A percentile compares a stretch with the other conserved stretches of the same genome.
Evolutionary conservation across 2,113 vertebrate genomes (phyloP).

Genomic region (Cichladusa arquata): DNA sequence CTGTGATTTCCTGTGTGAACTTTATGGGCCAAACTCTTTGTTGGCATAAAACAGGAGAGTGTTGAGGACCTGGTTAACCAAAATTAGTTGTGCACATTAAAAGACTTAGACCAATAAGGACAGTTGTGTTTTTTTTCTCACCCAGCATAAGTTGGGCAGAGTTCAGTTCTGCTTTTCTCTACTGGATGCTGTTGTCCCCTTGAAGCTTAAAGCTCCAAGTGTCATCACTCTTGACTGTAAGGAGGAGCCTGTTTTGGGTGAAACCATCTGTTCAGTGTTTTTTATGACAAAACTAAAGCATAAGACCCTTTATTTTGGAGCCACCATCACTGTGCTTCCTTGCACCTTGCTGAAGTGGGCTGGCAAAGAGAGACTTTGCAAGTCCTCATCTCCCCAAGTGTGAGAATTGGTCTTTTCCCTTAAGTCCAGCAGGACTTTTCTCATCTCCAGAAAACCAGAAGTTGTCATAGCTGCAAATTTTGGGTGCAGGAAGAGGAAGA

Average conservation of each 20-base stretch:
- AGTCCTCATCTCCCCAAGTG: fast-evolving
- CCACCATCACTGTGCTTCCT: not conserved
- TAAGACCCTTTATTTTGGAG: not conserved
- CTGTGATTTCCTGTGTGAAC: not conserved
- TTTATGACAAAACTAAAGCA: not conserved
- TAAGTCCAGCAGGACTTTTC: not conserved
- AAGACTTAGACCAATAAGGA: not conserved
- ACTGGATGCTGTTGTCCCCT: not conserved
- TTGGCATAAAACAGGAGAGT: not conserved
- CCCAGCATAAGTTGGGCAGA: not conserved
- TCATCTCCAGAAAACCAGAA: not conserved
- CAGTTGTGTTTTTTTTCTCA: not conserved
- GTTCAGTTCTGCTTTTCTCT: not conserved
- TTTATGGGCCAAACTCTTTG: not conserved
- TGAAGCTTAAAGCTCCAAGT: not conserved
- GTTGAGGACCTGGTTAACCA: not conserved
- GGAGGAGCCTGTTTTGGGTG: not conserved
- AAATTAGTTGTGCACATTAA: not conserved
- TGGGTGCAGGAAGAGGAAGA: not conserved
- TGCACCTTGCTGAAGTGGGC: not conserved
- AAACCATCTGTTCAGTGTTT: not conserved
- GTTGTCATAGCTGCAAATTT: not conserved
- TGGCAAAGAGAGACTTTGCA: not conserved
- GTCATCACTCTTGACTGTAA: not conserved
- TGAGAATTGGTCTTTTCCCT: not conserved